phyloP scores from a whole-genome alignment of 2,797 vertebrate species.

The Champsocephalus gunnari region DNA sequence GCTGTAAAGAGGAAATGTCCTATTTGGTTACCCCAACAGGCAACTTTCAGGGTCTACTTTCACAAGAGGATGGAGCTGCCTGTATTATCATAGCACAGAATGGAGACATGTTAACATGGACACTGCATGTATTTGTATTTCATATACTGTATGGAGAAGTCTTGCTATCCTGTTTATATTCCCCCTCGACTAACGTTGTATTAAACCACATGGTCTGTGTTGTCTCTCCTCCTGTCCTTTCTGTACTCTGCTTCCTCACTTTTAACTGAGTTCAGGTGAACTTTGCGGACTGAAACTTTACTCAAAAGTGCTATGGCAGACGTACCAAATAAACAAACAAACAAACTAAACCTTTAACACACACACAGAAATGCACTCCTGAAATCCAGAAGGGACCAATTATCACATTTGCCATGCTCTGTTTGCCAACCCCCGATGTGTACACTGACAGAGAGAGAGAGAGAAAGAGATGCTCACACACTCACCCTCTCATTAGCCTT shows the following conservation, averaged over 20 bases:
- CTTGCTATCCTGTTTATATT: no score
- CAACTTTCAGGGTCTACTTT: background rate
- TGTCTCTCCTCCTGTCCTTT: background rate
- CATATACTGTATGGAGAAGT: no score
- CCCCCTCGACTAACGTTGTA: no score
- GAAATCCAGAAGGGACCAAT: conserved; percentile 77
- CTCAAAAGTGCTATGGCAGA: conserved; percentile 1
- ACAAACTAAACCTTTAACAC: conserved; percentile 36
- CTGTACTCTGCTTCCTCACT: background rate
- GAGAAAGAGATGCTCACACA: conserved; percentile 24
- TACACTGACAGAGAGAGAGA: conserved; percentile 51
- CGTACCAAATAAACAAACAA: conserved; percentile 53
- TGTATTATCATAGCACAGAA: no score
- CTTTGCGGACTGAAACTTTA: conserved; percentile 22
- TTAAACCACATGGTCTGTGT: no score
- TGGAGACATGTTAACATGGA: no score
- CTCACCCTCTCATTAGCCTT: conserved; percentile 65
- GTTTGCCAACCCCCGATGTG: conserved; percentile 53
- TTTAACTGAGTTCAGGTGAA: conserved; percentile 10
- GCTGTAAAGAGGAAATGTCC: conserved; percentile 35
- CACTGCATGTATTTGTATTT: no score
- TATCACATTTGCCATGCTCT: conserved; percentile 73
- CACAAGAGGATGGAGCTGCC: background rate
- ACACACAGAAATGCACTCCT: conserved; percentile 27
- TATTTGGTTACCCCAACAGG: conserved; percentile 20